A percentile compares a stretch with the other conserved stretches of the same genome.
Conservation (phyloP, 2,113 vertebrate species). For the Falco punctatus region DNA sequence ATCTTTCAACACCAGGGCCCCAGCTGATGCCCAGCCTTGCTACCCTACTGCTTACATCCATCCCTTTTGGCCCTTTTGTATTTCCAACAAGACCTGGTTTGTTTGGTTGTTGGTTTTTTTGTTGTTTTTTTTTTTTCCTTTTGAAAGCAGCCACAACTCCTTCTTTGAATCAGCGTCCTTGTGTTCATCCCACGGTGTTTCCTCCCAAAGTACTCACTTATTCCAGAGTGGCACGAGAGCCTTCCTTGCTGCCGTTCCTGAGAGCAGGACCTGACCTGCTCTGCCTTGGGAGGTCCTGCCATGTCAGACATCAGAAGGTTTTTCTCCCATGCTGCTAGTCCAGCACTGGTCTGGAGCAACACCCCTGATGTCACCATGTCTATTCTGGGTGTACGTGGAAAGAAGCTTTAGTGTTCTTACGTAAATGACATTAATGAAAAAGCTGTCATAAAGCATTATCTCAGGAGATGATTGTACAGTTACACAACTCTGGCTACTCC, state of each 20-base stretch:
- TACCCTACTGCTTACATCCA: background rate
- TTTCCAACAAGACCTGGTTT: background rate
- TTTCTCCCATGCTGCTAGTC: background rate
- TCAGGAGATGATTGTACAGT: background rate
- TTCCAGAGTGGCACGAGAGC: rapidly evolving
- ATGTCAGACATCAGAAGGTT: rapidly evolving
- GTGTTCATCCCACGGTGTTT: background rate
- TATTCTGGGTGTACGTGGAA: background rate
- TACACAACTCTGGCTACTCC: background rate
- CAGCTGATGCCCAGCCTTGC: background rate
- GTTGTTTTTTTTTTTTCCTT: background rate
- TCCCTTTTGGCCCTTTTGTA: background rate
- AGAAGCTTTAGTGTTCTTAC: background rate
- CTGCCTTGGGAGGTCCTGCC: background rate
- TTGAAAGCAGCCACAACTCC: background rate
- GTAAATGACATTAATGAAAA: background rate
- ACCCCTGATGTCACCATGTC: background rate
- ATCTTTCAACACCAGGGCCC: background rate
- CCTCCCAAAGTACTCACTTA: background rate
- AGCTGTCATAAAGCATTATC: background rate
- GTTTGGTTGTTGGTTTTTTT: background rate
- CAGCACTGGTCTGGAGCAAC: background rate
- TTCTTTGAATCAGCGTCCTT: background rate
- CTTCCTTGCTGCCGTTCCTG: background rate
- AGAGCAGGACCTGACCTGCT: background rate